A percentile compares a stretch with the other conserved stretches of the same genome.
Conservation (phyloP, 2,113 vertebrate genomes). For the Microtus pennsylvanicus region DNA sequence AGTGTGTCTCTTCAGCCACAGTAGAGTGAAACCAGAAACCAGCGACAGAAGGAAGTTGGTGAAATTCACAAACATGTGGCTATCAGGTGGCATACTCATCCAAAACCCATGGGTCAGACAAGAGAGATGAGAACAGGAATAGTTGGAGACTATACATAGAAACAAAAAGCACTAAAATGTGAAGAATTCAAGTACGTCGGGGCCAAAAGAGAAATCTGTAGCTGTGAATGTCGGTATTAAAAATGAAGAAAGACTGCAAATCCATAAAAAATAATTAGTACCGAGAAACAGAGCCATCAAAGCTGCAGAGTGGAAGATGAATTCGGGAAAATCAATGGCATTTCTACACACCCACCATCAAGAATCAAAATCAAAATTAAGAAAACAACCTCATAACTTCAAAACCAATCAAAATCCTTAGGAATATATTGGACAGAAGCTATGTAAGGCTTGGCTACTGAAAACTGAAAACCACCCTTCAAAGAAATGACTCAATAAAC, state of each 20-base stretch:
- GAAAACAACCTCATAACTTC: neutral
- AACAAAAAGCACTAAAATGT: conserved; percentile 18
- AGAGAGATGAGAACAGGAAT: neutral
- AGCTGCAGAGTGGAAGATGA: neutral
- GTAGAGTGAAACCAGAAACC: neutral
- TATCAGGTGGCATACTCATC: neutral
- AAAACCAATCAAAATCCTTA: conserved; percentile 16
- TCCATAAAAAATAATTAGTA: neutral
- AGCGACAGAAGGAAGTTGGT: conserved; percentile 27
- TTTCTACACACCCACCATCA: neutral
- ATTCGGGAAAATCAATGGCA: neutral
- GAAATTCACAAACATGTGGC: neutral
- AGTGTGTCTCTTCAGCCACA: neutral
- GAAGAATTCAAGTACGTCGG: neutral
- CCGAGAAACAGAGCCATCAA: neutral
- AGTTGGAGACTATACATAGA: neutral
- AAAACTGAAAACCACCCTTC: neutral
- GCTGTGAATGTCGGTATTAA: neutral
- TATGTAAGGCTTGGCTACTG: neutral
- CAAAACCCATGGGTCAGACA: neutral
- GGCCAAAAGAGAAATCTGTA: neutral
- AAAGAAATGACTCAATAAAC: neutral
- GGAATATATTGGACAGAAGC: neutral
- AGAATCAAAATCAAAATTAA: conserved; percentile 40
- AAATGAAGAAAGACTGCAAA: neutral